Percentiles rank a stretch among this genome's conserved stretches.
Conservation (phyloP, 1,140 invertebrate species). For the Pissodes strobi region DNA sequence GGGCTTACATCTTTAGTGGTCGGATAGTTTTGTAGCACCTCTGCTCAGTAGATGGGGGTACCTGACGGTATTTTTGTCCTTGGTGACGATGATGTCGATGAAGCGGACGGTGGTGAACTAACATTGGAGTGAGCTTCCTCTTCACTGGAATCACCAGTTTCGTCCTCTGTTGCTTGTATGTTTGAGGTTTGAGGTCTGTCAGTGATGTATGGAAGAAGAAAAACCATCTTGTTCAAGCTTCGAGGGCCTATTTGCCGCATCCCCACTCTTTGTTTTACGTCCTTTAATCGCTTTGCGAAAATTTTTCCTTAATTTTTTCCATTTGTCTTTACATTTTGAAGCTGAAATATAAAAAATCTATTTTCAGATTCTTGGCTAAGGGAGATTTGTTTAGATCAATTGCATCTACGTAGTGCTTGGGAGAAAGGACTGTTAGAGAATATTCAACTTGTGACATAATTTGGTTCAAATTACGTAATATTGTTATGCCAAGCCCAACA, state of each 20-base stretch:
- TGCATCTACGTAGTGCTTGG: too few species aligned
- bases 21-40: too few species aligned
- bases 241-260: not conserved
- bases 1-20: too few species aligned
- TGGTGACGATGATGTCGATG: not conserved
- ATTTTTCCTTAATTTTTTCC: not conserved
- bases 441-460: too few species aligned
- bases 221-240: not conserved
- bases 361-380: too few species aligned
- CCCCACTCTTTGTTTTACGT: not conserved
- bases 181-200: constrained; percentile 1
- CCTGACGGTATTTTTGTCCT: not conserved
- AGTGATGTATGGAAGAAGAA: constrained; percentile 3
- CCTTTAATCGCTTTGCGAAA: not conserved
- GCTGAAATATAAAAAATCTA: too few species aligned
- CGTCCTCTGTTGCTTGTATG: not conserved
- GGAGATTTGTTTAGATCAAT: too few species aligned
- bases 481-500: too few species aligned
- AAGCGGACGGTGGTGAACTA: not conserved
- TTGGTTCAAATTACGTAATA: too few species aligned
- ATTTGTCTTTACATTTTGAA: too few species aligned
- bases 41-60: not conserved
- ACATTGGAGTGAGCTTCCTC: not conserved
- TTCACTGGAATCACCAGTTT: not conserved
- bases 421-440: too few species aligned